Evolutionary conservation across 2,888 invertebrate genomes (phyloP), one percentile per base, ranked within the genome.

Genomic region (Lycocerus yunnanus): DNA sequence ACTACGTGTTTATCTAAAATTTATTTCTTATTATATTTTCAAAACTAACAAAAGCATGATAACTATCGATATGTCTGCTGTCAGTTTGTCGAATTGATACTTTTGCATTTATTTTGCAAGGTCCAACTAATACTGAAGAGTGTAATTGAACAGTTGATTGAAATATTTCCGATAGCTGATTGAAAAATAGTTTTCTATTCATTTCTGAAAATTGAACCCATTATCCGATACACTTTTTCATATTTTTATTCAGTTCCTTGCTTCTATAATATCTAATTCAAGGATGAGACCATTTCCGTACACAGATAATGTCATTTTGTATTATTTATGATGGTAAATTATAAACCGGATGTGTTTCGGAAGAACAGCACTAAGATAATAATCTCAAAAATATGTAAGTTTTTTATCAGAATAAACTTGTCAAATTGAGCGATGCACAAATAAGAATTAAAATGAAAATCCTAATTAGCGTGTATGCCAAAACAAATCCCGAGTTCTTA

Each of bases 1-100:
- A 58, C 69, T 69, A 66, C 71, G 71, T 71, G 71, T 66, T 71
- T 71, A 59, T 71, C 59, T 58, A 58, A 58, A 15, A 16, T 59
- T 71, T 43, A 71, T 71, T 65, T 65, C 58, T 70, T 65, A 43
- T 43, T 43, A 43, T 43, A n/a, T 43, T 43, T 43, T 43, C 43
- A 43, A 43, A 43, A 43, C 43, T n/a, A 43, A 43, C 43, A n/a
- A 43, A 43, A 8, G 43, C 43, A n/a, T 43, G 43, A 43, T 43
- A 43, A 43, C 43, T 43, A 43, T n/a, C 43, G n/a, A n/a, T 43
- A 43, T 43, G 43, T 8, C 43, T 43, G n/a, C n/a, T 43, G n/a
- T n/a, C 43, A 43, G n/a, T 8, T 43, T n/a, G 43, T 6, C 13
- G 6, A 43, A 43, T 43, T 43, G 43, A 43, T 43, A n/a, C 43